Conservation (phyloP, 2,797 vertebrate species). For the Chanos chanos region DNA sequence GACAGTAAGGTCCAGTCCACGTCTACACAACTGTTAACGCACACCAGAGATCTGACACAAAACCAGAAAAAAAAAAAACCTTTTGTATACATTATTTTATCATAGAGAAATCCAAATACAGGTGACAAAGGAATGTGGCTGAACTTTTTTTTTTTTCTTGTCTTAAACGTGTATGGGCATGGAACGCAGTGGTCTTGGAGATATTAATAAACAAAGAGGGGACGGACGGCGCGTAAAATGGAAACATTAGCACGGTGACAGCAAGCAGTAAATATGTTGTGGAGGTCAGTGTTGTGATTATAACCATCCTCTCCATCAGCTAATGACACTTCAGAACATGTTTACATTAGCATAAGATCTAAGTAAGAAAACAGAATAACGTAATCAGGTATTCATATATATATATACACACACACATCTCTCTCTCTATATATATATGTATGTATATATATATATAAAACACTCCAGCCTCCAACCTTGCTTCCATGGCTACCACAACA, state of each 20-base stretch:
- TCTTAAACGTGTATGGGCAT: constrained; percentile 75
- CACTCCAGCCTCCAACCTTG: too few species aligned
- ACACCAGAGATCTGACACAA: constrained; percentile 48
- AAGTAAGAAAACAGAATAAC: constrained; percentile 40
- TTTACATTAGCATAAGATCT: constrained; percentile 48
- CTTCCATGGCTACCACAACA: too few species aligned
- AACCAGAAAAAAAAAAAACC: constrained; percentile 38
- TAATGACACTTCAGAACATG: constrained; percentile 25
- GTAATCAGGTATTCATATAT: constrained; percentile 36
- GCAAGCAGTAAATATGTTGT: not conserved
- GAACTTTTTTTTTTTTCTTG: not conserved
- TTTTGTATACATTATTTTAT: constrained; percentile 70
- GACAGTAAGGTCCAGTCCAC: too few species aligned
- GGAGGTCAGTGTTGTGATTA: not conserved
- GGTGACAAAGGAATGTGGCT: constrained; percentile 66
- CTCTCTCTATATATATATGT: not conserved
- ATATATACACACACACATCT: not conserved
- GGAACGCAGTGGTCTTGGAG: constrained; percentile 63
- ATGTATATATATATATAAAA: too few species aligned
- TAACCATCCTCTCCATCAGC: too few species aligned
- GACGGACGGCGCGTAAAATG: constrained; percentile 61
- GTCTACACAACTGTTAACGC: constrained; percentile 56
- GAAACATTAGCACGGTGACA: constrained; percentile 1
- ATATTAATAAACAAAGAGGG: constrained; percentile 69
- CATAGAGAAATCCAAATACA: constrained; percentile 73